Evolutionary conservation across 2,888 invertebrate genomes (phyloP), one percentile per base, ranked within the genome.

Genomic region (Drosophila subsilvestris): DNA sequence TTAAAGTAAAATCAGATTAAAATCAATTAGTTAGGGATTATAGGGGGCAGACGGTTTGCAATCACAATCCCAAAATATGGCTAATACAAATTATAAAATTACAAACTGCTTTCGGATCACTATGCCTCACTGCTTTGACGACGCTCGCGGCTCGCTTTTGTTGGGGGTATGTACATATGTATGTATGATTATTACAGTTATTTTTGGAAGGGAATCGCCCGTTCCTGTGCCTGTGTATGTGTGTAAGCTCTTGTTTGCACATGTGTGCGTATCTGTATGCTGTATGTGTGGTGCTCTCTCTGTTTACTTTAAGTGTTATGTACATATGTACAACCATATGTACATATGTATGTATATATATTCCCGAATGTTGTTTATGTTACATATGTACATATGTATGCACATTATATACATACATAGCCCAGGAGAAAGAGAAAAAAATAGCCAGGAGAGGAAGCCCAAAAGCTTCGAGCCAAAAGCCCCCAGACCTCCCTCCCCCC

Each of bases 121-220:
- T 68, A 70, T 68, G 70, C 67, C 59, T 22, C 37, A 51, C 70
- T 43, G 59, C 69, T 68, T 51, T 70, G 60, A 14, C 37, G 37
- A 14, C 14, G 43, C 50, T 54, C 59, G 70, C 70, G 3, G 20
- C 20, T 22, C 4, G 22, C 3, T 22, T 53, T 74, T 67, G 54
- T 74, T 37, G 37, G 7, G 37, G 14, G 2, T 37, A 6, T 60
- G 22, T 22, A 22, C 22, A 22, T 22, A 22, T 22, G 22, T 22
- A 58, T 68, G 57, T 81, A 37, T 14, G 75, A 58, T 67, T 77
- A 85, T 81, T 75, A 83, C 79, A 78, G 79, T 85, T 83, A 85
- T 83, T 87, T 87, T 83, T 87, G 79, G 82, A 81, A 79, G 69
- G 47, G 57, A 69, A 66, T 63, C 50, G 63, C 22, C 45, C 43